A percentile compares a stretch with the other conserved stretches of the same genome.
Evolutionary conservation across 2,797 vertebrate genomes (phyloP).

Genomic region (Centroberyx gerrardi): DNA sequence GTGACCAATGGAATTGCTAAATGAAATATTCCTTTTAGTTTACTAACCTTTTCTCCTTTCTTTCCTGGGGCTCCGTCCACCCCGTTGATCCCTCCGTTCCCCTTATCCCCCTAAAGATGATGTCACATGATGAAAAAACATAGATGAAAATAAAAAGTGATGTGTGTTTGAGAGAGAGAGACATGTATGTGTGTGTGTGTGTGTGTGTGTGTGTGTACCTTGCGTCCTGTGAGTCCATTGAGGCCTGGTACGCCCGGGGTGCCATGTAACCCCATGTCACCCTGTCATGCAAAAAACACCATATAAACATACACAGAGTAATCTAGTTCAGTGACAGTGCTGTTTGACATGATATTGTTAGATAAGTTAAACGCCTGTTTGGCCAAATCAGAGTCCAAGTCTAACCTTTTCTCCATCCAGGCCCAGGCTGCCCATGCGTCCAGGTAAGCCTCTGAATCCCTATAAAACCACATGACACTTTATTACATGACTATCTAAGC

Average conservation of each 20-base stretch:
- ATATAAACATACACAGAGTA: neutral
- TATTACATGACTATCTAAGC: neutral
- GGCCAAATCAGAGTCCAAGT: neutral
- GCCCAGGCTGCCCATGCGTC: conserved; percentile 82
- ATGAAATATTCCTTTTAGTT: neutral
- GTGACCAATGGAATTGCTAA: neutral
- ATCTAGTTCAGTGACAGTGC: neutral
- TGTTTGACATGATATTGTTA: neutral
- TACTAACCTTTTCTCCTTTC: conserved; percentile 89
- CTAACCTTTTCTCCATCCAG: conserved; percentile 86
- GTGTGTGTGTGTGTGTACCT: conserved; percentile 77
- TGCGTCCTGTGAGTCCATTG: conserved; percentile 84
- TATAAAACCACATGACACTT: conserved; percentile 59
- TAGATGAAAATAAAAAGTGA: neutral
- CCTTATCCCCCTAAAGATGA: conserved; percentile 86
- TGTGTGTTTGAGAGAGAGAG: neutral
- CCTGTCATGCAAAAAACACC: conserved; percentile 72
- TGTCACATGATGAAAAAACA: neutral
- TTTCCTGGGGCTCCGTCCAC: conserved; percentile 82
- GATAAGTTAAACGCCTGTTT: neutral
- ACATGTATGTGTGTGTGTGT: neutral
- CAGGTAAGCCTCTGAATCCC: conserved; percentile 89
- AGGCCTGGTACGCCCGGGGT: conserved; percentile 84
- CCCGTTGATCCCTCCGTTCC: conserved; percentile 83
- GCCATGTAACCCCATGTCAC: conserved; percentile 86